Evolutionary conservation across 37 sponge, comb jelly and placozoan genomes (phyloP), one percentile per base, ranked within the genome.

Genomic region (Geodia barretti): DNA sequence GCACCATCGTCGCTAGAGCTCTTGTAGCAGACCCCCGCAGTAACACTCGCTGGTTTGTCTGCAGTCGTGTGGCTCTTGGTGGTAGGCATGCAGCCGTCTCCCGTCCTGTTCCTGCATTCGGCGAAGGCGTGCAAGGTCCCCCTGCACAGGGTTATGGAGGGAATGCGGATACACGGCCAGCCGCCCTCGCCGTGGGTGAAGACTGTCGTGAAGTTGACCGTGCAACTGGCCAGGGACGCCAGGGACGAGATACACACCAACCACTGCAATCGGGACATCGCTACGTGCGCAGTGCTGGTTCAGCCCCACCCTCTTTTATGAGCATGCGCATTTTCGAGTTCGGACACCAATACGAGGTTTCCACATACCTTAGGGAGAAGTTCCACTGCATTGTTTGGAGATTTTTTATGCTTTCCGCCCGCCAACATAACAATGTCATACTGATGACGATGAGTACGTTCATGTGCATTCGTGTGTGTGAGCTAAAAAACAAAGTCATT

Each of bases 81-180:
- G n/a, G 73, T 39, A 39, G 73, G 73, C 17, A 39, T 8, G 42
- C 73, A 72, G 43, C 73, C 73, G 17, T 72, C 73, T 8, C 73
- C 73, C 1, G 26, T 72, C 25, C 73, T 20, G 38, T 40, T 72
- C 41, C 73, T 39, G 47, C 73, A 72, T 42, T 72, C 73, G 1
- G 73, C 73, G 26, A 72, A 72, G 5, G 73, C 73, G 28, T 72
- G 73, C 43, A 72, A 42, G 25, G 26, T 33, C n/a, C 42, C 28
- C 25, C 73, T 19, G 17, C 73, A 72, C 36, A n/a, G 73, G 21
- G 73, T 42, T 33, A 72, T 72, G 43, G 73, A 33, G 25, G 73
- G 73, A 17, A 72, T 72, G 14, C 73, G 73, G 73, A 72, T 72
- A 42, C 73, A 72, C 1, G 73, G 73, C 9, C 35, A 72, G 73